Base-by-base conservation (phyloP, 1,140 invertebrate genomes). In the Bombus sylvicola region DNA sequence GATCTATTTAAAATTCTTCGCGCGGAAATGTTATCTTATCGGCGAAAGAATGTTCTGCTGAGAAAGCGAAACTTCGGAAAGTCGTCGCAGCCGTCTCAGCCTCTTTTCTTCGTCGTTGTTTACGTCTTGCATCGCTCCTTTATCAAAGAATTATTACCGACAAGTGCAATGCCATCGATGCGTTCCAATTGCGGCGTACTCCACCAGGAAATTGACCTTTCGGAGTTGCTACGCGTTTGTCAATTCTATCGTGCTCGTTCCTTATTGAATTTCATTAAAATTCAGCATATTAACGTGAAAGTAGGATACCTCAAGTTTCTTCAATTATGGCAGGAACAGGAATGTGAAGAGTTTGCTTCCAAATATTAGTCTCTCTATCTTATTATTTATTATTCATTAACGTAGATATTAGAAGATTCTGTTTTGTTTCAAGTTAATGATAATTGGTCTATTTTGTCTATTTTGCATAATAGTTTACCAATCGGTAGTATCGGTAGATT, bases 1-100 rank as follows among this genome's bases (percentile, higher is more conserved):
- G 78, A 81, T 81, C 83, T 75, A 85, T 85, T 85, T 81, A 68
- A 75, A 72, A 66, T 85, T 85, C 84, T 75, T 85, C 78, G 79
- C 59, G 59, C 79, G 84, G 78, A 85, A 85, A 57, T 68, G 62
- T 81, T 85, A 85, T 81, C 78, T 85, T 85, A 81, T 81, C 84
- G 79, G 57, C 0, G 41, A 59, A 80, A 75, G 84, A 81, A 81
- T 68, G 79, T 85, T 75, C 53, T 53, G 75, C 71, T 31, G 69
- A 39, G 84, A 43, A 37, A 85, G 71, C 37, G 79, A 75, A 75
- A 74, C 59, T 85, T 85, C 15, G 79, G 74, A 85, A 74, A 85
- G 59, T 81, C 78, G 84, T 53, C 6, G 47, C 39, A 34, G n/a
- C 18, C 75, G 73, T 77, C 28, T 34, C 68, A 62, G 22, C 25